phyloP scores from a whole-genome alignment of 1,140 invertebrate genomes.

The Gryllus bimaculatus region DNA sequence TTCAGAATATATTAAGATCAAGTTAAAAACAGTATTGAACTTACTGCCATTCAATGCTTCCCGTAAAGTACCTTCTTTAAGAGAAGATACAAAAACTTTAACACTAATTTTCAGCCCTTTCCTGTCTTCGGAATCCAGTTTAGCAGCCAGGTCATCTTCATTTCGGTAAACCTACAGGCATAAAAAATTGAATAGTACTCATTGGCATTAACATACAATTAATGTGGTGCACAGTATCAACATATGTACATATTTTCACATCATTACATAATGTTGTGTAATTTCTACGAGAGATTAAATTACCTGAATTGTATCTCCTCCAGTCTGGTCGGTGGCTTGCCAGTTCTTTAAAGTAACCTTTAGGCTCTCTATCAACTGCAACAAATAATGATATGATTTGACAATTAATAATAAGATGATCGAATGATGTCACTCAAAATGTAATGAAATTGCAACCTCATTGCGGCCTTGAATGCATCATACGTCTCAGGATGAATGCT shows the following conservation, averaged over 20 bases:
- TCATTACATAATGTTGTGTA: background rate
- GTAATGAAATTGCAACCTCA: slow-evolving; percentile 9
- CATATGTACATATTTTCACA: background rate
- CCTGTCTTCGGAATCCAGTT: slow-evolving; percentile 33
- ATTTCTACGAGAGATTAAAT: background rate
- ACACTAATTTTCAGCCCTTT: slow-evolving; percentile 48
- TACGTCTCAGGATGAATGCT: background rate
- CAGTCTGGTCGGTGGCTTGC: slow-evolving; percentile 29
- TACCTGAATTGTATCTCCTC: slow-evolving; percentile 15
- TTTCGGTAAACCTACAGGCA: slow-evolving; percentile 28
- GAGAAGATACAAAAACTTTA: slow-evolving; percentile 44
- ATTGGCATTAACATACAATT: background rate
- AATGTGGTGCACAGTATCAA: background rate
- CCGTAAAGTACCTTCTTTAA: slow-evolving; percentile 34
- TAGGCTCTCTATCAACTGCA: slow-evolving; percentile 61
- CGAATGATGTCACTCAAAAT: slow-evolving; percentile 1
- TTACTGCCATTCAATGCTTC: slow-evolving; percentile 42
- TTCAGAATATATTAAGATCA: slow-evolving; percentile 18
- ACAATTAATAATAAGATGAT: slow-evolving; percentile 24
- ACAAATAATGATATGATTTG: slow-evolving; percentile 24
- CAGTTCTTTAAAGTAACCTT: slow-evolving; percentile 50
- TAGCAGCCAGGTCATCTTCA: slow-evolving; percentile 25
- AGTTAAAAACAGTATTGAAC: slow-evolving; percentile 17
- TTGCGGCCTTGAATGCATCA: slow-evolving; percentile 5
- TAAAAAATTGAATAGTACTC: slow-evolving; percentile 11